Evolutionary conservation across 2,797 vertebrate species (phyloP).

Genomic region (Mycteria americana): DNA sequence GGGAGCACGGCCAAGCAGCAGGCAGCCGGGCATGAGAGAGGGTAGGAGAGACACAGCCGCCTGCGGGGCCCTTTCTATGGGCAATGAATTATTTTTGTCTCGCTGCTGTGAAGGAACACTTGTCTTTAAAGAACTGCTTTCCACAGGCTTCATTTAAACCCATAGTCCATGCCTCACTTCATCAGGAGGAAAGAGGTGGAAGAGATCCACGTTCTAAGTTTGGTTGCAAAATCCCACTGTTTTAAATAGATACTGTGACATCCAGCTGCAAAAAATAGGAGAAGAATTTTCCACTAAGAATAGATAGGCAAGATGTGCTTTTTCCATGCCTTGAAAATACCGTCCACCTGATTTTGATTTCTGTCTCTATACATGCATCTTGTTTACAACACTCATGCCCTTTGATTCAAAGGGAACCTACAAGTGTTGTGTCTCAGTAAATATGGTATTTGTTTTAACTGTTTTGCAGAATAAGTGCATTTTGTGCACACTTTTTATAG

Average conservation of each 20-base stretch:
- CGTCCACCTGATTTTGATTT: not conserved
- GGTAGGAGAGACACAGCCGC: not conserved
- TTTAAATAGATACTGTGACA: not conserved
- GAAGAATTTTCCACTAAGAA: not conserved
- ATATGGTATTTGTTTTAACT: not conserved
- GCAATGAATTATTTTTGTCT: not conserved
- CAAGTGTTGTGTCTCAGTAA: fast-evolving
- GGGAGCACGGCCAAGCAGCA: not conserved
- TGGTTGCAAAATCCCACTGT: not conserved
- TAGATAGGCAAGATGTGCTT: not conserved
- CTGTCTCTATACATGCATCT: not conserved
- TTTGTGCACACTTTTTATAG: not conserved
- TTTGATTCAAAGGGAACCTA: not conserved
- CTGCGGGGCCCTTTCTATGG: not conserved
- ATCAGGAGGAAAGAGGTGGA: not conserved
- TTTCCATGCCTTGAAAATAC: not conserved
- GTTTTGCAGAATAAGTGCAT: not conserved
- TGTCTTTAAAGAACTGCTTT: not conserved
- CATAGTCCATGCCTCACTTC: not conserved
- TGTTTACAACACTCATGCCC: not conserved
- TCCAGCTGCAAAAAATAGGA: not conserved
- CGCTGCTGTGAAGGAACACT: not conserved
- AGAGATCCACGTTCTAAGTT: not conserved
- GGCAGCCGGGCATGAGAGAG: not conserved
- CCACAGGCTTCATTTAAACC: not conserved